Evolutionary conservation across 1,140 invertebrate genomes (phyloP).

Genomic region (Battus philenor): DNA sequence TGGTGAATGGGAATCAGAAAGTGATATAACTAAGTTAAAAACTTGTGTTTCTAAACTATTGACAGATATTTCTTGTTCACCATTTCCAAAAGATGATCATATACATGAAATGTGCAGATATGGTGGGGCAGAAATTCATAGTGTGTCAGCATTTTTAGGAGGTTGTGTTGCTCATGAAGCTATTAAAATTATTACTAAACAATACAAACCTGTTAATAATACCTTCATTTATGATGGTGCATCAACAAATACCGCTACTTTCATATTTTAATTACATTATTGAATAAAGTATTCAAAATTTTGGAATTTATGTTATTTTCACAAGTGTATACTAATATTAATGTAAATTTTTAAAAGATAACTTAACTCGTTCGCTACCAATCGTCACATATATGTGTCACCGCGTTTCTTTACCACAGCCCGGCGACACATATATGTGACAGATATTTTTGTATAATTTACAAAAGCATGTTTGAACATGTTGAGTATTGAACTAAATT

Average conservation of each 20-base stretch:
- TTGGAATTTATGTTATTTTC: no score
- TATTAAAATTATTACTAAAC: conserved; percentile 97
- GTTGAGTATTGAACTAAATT: no score
- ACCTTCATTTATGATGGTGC: conserved; percentile 97
- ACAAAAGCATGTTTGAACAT: no score
- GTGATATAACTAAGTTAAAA: conserved; percentile 92
- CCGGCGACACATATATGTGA: no score
- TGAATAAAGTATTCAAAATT: no score
- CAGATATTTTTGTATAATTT: no score
- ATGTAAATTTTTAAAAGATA: no score
- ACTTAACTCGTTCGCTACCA: no score
- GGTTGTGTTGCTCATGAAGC: conserved; percentile 96
- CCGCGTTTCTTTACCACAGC: no score
- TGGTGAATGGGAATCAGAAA: conserved; percentile 92
- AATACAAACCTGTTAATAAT: conserved; percentile 97
- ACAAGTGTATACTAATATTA: no score
- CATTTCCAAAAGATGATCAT: conserved; percentile 92
- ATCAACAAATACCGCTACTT: conserved; percentile 88
- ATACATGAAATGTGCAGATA: conserved; percentile 96
- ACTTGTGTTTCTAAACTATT: conserved; percentile 87
- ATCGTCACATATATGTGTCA: no score
- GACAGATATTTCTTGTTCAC: conserved; percentile 89
- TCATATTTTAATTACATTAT: conserved; percentile 82
- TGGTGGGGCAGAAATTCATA: conserved; percentile 95
- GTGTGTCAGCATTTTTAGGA: conserved; percentile 95